Evolutionary conservation across 2,888 invertebrate genomes (phyloP).

Genomic region (Andrena marginata): DNA sequence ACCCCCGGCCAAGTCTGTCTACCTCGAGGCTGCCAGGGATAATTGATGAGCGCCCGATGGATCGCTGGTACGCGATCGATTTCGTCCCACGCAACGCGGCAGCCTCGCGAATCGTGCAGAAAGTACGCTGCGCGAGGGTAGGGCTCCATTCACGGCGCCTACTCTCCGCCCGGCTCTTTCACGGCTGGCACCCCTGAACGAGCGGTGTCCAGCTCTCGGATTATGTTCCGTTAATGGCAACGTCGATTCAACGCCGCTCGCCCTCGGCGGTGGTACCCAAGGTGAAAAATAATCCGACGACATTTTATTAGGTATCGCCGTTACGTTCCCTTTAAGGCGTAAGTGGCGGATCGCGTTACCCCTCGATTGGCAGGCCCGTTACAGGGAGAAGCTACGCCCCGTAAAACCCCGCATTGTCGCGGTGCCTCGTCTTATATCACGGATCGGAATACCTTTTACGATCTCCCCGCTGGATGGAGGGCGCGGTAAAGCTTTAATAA

Average conservation of each 20-base stretch:
- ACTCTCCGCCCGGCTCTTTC: conserved; percentile 2
- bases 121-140: conserved; percentile 2
- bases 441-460: conserved; percentile 53
- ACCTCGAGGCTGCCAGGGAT: conserved; percentile 34
- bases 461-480: conserved; percentile 17
- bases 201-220: conserved; percentile 34
- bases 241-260: conserved; percentile 35
- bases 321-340: conserved; percentile 40
- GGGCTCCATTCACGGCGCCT: conserved; percentile 8
- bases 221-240: conserved; percentile 57
- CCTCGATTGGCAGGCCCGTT: conserved; percentile 47
- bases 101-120: neutral
- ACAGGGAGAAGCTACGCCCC: conserved; percentile 27
- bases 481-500: conserved; percentile 44
- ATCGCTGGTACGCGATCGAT: conserved; percentile 43
- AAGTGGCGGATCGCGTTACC: conserved; percentile 56
- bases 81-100: conserved; percentile 14
- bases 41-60: conserved; percentile 62
- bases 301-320: conserved; percentile 55
- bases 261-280: neutral
- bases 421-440: conserved; percentile 41
- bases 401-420: conserved; percentile 52
- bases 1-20: conserved; percentile 29
- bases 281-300: conserved; percentile 58
- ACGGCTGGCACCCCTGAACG: conserved; percentile 6